Evolutionary conservation across 2,888 invertebrate species (phyloP).

Genomic region (Elysia crispata): DNA sequence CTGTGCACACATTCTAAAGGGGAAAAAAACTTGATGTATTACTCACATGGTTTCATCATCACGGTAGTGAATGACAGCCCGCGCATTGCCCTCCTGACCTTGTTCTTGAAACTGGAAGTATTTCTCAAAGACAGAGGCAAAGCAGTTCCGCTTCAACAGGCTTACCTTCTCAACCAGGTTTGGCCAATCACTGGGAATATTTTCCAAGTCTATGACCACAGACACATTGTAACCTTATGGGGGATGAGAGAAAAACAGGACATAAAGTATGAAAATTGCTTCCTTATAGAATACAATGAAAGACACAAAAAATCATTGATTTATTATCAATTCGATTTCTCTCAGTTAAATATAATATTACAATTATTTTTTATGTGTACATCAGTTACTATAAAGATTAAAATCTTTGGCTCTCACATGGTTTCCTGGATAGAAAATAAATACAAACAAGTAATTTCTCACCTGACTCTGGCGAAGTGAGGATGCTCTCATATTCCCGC

Average conservation of each 20-base stretch:
- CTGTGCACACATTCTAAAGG: neutral
- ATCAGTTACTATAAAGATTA: too few species aligned
- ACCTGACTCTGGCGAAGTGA: slow-evolving; percentile 92
- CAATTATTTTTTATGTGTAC: too few species aligned
- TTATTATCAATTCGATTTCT: too few species aligned
- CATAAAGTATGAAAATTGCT: too few species aligned
- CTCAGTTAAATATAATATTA: too few species aligned
- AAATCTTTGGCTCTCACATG: too few species aligned
- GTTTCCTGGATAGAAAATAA: too few species aligned
- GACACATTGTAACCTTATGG: slow-evolving; percentile 93
- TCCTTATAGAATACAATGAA: too few species aligned
- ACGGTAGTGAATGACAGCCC: slow-evolving; percentile 98
- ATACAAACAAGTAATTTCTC: slow-evolving; percentile 41
- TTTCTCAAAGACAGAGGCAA: slow-evolving; percentile 99
- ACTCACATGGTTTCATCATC: slow-evolving; percentile 98
- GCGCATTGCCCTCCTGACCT: slow-evolving; percentile 92
- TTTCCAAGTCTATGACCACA: slow-evolving; percentile 93
- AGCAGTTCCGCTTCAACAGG: slow-evolving; percentile 97
- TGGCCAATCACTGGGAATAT: slow-evolving; percentile 93
- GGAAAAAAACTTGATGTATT: slow-evolving; percentile 1
- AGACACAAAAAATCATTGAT: too few species aligned
- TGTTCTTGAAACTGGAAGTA: slow-evolving; percentile 98
- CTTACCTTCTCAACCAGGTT: slow-evolving; percentile 93
- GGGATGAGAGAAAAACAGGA: too few species aligned
- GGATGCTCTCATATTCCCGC: slow-evolving; percentile 91